A percentile compares a stretch with the other conserved stretches of the same genome.
phyloP scores from a whole-genome alignment of 2,797 vertebrate genomes.

The Pyrocephalus nanus region DNA sequence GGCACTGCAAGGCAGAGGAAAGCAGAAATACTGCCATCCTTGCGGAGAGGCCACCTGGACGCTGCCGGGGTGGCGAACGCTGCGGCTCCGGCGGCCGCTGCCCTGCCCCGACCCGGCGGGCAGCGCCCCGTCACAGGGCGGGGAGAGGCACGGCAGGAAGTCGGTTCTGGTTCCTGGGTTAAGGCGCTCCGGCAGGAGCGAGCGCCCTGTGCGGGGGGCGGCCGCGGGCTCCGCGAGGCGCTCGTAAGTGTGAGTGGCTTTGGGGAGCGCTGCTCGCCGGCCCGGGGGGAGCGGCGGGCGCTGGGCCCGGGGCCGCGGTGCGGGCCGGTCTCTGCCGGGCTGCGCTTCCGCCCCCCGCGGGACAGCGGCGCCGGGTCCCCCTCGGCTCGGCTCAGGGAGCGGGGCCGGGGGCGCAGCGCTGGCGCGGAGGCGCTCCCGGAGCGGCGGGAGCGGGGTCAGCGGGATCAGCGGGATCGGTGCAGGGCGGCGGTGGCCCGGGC shows the following conservation, averaged over 20 bases:
- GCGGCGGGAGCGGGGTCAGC: not conserved
- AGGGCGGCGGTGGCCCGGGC: not conserved
- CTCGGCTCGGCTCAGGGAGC: not conserved
- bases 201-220: not conserved
- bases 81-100: not conserved
- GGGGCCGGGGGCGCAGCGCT: not conserved
- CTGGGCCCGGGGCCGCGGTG: not conserved
- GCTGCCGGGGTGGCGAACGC: not conserved
- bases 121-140: conserved; percentile 24
- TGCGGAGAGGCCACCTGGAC: too few species aligned
- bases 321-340: too few species aligned
- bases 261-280: not conserved
- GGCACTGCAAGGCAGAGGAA: accelerated
- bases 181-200: not conserved
- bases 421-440: not conserved
- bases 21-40: too few species aligned
- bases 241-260: conserved; percentile 28
- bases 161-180: conserved; percentile 62
- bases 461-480: not conserved
- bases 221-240: not conserved
- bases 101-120: not conserved
- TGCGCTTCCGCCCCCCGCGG: not conserved
- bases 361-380: not conserved
- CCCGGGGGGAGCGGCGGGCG: not conserved
- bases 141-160: conserved; percentile 54